Conservation (phyloP, 2,113 vertebrate species). For the Phoenicopterus ruber region DNA sequence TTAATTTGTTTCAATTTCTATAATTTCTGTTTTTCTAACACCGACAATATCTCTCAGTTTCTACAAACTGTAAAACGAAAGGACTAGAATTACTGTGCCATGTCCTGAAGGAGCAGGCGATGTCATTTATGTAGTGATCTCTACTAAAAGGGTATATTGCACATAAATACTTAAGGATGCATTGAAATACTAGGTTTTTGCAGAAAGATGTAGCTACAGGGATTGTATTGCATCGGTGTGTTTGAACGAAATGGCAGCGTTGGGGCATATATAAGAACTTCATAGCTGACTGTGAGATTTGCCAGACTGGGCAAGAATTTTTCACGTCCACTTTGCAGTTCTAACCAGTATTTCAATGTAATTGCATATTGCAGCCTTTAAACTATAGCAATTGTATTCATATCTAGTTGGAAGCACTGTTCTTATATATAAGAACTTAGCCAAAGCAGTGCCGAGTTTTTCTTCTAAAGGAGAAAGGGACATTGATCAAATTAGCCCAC, state of each 20-base stretch:
- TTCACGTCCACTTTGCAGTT: neutral
- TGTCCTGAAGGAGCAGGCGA: neutral
- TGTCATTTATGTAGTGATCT: neutral
- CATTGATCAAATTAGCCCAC: neutral
- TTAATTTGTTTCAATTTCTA: neutral
- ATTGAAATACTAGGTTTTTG: neutral
- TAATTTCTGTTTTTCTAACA: neutral
- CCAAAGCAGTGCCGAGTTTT: neutral
- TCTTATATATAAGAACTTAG: neutral
- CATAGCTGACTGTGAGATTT: neutral
- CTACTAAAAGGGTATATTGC: neutral
- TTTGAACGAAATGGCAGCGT: neutral
- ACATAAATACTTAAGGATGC: neutral
- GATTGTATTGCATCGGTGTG: neutral
- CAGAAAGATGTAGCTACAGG: neutral
- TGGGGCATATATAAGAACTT: neutral
- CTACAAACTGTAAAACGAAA: neutral
- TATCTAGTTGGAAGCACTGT: neutral
- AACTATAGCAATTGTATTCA: neutral
- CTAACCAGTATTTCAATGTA: neutral
- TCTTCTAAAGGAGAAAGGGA: neutral
- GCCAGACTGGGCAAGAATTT: neutral
- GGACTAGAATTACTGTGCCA: neutral
- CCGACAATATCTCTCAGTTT: neutral
- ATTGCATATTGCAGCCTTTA: neutral